Percentiles rank a stretch among this genome's conserved stretches.
phyloP scores from a whole-genome alignment of 2,888 invertebrate species.

The Unio delphinus region DNA sequence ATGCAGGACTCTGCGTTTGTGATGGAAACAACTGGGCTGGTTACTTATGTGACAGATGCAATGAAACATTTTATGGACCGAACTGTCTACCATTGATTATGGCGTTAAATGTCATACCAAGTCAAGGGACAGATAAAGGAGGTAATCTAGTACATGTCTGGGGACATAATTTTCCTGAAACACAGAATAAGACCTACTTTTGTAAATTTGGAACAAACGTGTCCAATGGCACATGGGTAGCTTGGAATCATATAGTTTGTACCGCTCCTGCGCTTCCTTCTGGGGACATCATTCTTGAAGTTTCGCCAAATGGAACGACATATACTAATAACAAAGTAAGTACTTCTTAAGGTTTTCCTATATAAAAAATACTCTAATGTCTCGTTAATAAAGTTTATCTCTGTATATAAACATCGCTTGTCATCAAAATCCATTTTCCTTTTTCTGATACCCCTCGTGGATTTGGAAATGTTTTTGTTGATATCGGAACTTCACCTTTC shows the following conservation, averaged over 20 bases:
- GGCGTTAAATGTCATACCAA: constrained; percentile 20
- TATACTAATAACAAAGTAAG: constrained; percentile 27
- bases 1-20: constrained; percentile 33
- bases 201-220: constrained; percentile 29
- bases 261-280: constrained; percentile 13
- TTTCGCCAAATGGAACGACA: constrained; percentile 17
- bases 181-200: constrained; percentile 15
- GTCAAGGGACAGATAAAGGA: constrained; percentile 17
- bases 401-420: too few species aligned
- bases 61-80: constrained; percentile 35
- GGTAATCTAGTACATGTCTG: constrained; percentile 24
- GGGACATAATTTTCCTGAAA: constrained; percentile 41
- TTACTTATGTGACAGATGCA: constrained; percentile 38
- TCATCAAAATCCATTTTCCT: too few species aligned
- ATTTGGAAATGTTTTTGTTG: too few species aligned
- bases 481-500: too few species aligned
- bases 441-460: too few species aligned
- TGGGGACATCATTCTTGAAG: constrained; percentile 19
- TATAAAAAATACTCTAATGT: too few species aligned
- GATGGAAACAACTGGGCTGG: constrained; percentile 33
- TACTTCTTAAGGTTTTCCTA: too few species aligned
- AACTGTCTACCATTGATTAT: constrained; percentile 36
- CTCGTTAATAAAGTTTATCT: too few species aligned
- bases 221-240: constrained; percentile 25
- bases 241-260: constrained; percentile 21